Conservation (phyloP, 1,140 invertebrate species). For the Drosophila oshimai region DNA sequence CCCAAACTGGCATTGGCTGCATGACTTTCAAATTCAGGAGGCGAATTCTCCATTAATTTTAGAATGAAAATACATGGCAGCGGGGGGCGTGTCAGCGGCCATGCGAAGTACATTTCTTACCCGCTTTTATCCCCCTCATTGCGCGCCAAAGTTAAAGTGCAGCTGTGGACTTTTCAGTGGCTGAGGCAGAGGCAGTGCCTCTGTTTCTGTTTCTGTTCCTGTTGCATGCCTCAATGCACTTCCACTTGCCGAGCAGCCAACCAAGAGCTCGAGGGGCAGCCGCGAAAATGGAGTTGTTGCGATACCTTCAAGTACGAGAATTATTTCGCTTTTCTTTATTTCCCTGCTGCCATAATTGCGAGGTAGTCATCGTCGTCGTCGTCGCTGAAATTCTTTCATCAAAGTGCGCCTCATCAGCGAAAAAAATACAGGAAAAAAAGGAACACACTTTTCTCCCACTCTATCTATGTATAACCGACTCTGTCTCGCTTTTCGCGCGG, state of each 20-base stretch:
- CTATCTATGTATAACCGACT: background rate
- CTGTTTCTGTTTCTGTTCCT: slow-evolving; percentile 6
- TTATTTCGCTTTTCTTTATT: slow-evolving; percentile 77
- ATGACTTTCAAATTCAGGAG: background rate
- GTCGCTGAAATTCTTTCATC: slow-evolving; percentile 73
- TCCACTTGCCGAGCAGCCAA: slow-evolving; percentile 76
- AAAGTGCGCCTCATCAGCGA: slow-evolving; percentile 75
- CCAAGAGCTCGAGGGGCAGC: slow-evolving; percentile 53
- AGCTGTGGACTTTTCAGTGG: slow-evolving; percentile 23
- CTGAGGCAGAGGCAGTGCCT: slow-evolving; percentile 16
- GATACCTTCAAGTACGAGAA: slow-evolving; percentile 65
- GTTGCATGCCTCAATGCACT: slow-evolving; percentile 75
- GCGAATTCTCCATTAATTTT: slow-evolving; percentile 16
- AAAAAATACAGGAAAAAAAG: slow-evolving; percentile 1
- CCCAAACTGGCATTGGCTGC: background rate
- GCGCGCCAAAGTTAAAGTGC: slow-evolving; percentile 40
- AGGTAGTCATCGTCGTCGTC: slow-evolving; percentile 9
- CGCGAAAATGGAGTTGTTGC: slow-evolving; percentile 59
- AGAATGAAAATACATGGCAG: background rate
- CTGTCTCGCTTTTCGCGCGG: slow-evolving; percentile 46
- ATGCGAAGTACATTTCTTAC: slow-evolving; percentile 30
- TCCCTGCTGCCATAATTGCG: slow-evolving; percentile 78
- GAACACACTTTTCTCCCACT: slow-evolving; percentile 11
- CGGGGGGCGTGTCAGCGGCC: slow-evolving; percentile 49
- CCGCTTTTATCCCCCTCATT: slow-evolving; percentile 13